A percentile compares a stretch with the other conserved stretches of the same genome.
Evolutionary conservation across 53 echinoderm and acorn worm species (phyloP).

Genomic region (Patiria pectinifera): DNA sequence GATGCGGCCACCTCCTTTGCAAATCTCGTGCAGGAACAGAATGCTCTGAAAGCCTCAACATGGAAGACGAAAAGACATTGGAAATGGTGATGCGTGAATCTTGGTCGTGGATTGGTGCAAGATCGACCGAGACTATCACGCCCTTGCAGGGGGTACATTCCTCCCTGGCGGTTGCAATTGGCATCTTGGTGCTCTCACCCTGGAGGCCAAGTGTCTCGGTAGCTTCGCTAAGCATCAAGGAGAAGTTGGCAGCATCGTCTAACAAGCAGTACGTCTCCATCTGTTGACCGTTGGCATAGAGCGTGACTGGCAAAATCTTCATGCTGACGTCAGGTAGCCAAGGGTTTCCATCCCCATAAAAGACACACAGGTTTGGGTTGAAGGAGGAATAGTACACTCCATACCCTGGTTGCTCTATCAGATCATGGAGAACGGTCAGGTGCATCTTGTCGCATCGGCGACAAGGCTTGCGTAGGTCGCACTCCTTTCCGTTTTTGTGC

Average conservation of each 20-base stretch:
- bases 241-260: slow-evolving; percentile 1
- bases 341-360: slow-evolving; percentile 17
- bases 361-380: neutral
- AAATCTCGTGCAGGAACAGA: neutral
- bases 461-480: slow-evolving; percentile 24
- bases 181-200: neutral
- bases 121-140: neutral
- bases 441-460: slow-evolving; percentile 29
- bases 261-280: neutral
- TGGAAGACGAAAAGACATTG: neutral
- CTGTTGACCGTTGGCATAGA: slow-evolving; percentile 5
- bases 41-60: neutral
- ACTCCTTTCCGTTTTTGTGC: slow-evolving; percentile 11
- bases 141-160: no score
- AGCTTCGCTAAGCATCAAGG: slow-evolving; percentile 7
- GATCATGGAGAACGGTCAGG: slow-evolving; percentile 24
- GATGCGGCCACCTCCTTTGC: neutral
- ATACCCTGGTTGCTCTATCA: slow-evolving; percentile 8
- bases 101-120: neutral
- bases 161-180: slow-evolving; percentile 16
- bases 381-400: slow-evolving; percentile 10
- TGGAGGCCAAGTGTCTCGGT: slow-evolving; percentile 6
- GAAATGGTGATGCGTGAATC: neutral
- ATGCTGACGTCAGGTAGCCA: slow-evolving; percentile 22
- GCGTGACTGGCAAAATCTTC: slow-evolving; percentile 25